These are phyloP conservation scores for Pristionchus arcanus DNA, from an alignment of 2,888 invertebrate genomes.

Conservation along the genomic window DNA sequence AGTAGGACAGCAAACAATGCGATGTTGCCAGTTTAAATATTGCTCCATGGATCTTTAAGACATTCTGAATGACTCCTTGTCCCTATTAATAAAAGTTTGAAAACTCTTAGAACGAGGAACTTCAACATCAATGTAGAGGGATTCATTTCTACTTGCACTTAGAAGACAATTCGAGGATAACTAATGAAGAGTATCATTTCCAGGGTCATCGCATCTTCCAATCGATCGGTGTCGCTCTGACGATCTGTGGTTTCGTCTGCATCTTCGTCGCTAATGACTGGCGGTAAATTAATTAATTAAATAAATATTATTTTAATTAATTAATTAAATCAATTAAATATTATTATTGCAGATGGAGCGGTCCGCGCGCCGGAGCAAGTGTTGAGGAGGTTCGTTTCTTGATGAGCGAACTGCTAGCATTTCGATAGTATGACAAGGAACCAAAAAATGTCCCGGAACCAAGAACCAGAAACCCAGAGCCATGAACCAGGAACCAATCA, in stretches of 20 bases:
- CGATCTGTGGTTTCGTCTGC: conserved; percentile 65
- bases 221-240: conserved; percentile 64
- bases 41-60: too few relatives aligned
- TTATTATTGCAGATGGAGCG: conserved; percentile 64
- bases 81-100: too few relatives aligned
- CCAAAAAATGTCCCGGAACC: background rate
- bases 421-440: too few relatives aligned
- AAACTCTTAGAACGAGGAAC: too few relatives aligned
- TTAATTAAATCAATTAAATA: background rate
- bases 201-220: conserved; percentile 67
- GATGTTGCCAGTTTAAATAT: too few relatives aligned
- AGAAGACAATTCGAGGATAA: too few relatives aligned
- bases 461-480: background rate
- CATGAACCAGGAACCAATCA: background rate
- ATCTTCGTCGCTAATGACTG: conserved; percentile 68
- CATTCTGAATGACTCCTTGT: too few relatives aligned
- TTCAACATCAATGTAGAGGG: too few relatives aligned
- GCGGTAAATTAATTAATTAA: conserved; percentile 55
- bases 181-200: background rate
- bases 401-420: background rate
- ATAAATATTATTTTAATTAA: conserved; percentile 21
- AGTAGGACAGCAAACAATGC: background rate
- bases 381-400: conserved; percentile 37
- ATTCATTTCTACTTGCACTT: too few relatives aligned
- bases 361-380: conserved; percentile 60